Conservation (phyloP, 2,113 vertebrate species). For the Trogon melanurus region DNA sequence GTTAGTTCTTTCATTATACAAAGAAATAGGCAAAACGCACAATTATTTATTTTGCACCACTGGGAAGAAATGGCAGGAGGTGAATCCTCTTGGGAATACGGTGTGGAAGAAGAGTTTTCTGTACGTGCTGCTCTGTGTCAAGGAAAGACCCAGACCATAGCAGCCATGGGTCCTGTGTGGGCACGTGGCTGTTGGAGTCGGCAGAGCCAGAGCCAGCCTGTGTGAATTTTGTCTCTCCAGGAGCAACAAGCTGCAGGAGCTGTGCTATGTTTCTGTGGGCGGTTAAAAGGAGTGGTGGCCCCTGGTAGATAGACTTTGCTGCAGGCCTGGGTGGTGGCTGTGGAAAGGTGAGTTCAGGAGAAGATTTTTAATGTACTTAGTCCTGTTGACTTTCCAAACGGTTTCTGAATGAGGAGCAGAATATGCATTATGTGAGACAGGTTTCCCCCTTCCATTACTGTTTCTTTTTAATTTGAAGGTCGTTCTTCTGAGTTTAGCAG, state of each 20-base stretch:
- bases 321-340: neutral
- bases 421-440: fast-evolving
- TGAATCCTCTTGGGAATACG: neutral
- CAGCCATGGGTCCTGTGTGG: fast-evolving
- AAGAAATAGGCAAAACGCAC: neutral
- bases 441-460: neutral
- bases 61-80: neutral
- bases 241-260: neutral
- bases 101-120: neutral
- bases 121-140: neutral
- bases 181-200: fast-evolving
- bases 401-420: neutral
- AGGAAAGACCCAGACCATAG: fast-evolving
- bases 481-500: neutral
- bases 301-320: fast-evolving
- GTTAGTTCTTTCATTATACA: neutral
- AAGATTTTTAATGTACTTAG: fast-evolving
- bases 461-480: neutral
- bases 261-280: neutral
- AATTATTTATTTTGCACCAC: neutral
- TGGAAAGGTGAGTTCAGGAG: neutral
- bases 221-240: neutral
- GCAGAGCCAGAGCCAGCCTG: neutral
- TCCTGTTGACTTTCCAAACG: neutral
- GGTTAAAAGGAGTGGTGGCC: fast-evolving